Evolutionary conservation across 2,797 vertebrate genomes (phyloP).

Genomic region (Diceros bicornis): DNA sequence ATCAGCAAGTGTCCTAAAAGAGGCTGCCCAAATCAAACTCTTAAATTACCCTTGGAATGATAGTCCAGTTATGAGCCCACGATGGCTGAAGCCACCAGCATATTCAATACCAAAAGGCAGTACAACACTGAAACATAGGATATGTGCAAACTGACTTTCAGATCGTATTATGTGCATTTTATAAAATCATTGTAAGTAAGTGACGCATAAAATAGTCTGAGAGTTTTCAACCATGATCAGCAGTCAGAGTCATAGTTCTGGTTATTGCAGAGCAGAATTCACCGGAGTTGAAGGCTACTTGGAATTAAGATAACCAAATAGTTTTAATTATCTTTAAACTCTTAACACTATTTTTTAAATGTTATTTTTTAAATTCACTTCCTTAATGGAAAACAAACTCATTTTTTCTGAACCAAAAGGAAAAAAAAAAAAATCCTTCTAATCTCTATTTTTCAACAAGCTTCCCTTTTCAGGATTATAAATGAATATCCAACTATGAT

Average conservation of each 20-base stretch:
- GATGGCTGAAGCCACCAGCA: background rate
- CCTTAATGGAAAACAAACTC: slow-evolving; percentile 59
- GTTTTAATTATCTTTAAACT: slow-evolving; percentile 17
- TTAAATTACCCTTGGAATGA: slow-evolving; percentile 8
- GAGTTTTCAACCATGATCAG: background rate
- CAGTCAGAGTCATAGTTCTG: background rate
- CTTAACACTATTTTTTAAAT: background rate
- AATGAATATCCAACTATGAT: slow-evolving; percentile 23
- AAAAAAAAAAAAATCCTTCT: background rate
- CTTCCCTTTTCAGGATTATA: slow-evolving; percentile 47
- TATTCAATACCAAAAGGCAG: background rate
- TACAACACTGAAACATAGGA: background rate
- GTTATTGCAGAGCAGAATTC: background rate
- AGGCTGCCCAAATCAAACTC: slow-evolving; percentile 49
- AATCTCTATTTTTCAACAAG: slow-evolving; percentile 45
- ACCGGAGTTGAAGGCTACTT: background rate
- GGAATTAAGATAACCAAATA: slow-evolving; percentile 42
- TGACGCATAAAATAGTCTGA: background rate
- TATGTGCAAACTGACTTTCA: slow-evolving; percentile 17
- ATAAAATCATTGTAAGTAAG: slow-evolving; percentile 31
- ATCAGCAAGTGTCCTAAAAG: slow-evolving; percentile 24
- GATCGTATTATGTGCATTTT: slow-evolving; percentile 28
- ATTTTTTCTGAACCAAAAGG: slow-evolving; percentile 55
- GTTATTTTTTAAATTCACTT: slow-evolving; percentile 40
- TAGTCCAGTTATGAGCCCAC: background rate